Evolutionary conservation across 2,797 vertebrate species (phyloP).

Genomic region (Centropyge bicolor): DNA sequence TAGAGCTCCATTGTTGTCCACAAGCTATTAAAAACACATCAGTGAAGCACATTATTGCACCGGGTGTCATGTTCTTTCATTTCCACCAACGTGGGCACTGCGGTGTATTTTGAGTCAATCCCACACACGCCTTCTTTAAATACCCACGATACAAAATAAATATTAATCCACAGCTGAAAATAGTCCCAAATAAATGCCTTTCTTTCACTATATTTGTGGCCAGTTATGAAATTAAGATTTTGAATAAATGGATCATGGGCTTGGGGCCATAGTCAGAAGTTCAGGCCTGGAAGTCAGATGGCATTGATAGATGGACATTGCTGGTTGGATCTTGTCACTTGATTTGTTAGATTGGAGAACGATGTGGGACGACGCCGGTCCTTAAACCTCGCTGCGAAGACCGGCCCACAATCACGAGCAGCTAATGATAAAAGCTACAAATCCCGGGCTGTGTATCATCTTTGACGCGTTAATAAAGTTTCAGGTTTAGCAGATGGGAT

Average conservation of each 20-base stretch:
- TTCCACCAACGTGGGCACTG: neutral
- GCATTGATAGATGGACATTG: neutral
- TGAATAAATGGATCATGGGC: neutral
- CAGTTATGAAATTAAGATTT: neutral
- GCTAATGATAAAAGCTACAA: neutral
- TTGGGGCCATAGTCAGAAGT: neutral
- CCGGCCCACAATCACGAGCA: neutral
- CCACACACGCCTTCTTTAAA: neutral
- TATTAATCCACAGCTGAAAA: neutral
- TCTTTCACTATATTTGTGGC: neutral
- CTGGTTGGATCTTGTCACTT: neutral
- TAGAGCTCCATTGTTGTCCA: constrained; percentile 1
- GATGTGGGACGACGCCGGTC: neutral
- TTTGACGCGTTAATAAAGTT: constrained; percentile 21
- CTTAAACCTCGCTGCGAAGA: neutral
- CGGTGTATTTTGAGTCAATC: neutral
- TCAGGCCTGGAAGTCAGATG: neutral
- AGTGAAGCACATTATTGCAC: neutral
- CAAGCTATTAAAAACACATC: constrained; percentile 9
- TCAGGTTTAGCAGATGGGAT: constrained; percentile 11
- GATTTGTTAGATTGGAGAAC: neutral
- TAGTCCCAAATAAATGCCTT: neutral
- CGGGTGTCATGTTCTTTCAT: neutral
- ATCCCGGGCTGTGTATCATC: constrained; percentile 13
- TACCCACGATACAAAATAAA: neutral